Conservation (phyloP, 2,888 invertebrate genomes). For the Plebejus argus region DNA sequence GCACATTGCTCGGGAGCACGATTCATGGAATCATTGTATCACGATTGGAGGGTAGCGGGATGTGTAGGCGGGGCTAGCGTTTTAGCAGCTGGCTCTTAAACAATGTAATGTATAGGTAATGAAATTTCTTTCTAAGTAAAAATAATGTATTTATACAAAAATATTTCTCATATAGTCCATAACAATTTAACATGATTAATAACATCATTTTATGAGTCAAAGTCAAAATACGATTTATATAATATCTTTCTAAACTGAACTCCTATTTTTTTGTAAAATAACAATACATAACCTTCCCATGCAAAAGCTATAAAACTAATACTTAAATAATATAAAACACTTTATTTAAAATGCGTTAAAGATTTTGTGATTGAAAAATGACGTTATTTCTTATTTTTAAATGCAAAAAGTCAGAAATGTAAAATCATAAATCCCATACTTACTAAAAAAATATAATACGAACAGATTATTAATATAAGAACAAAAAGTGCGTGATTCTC, state of each 20-base stretch:
- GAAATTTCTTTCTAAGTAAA: not conserved
- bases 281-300: not conserved
- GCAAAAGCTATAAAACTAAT: not conserved
- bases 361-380: not conserved
- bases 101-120: not conserved
- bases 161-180: not conserved
- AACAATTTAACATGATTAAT: not conserved
- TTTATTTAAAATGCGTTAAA: not conserved
- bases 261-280: not conserved
- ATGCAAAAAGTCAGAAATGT: no score
- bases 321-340: not conserved
- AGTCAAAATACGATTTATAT: not conserved
- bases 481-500: no score
- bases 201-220: not conserved
- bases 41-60: no score
- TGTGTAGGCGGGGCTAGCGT: no score
- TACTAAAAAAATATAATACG: no score
- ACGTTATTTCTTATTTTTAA: no score
- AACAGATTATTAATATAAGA: no score
- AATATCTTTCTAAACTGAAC: not conserved
- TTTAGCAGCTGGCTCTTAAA: no score
- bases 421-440: no score
- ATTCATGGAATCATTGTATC: no score
- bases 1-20: no score
- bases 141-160: conserved; percentile 2